Base-by-base conservation (phyloP, 1,140 invertebrate species). In the Drosophila mayri region DNA sequence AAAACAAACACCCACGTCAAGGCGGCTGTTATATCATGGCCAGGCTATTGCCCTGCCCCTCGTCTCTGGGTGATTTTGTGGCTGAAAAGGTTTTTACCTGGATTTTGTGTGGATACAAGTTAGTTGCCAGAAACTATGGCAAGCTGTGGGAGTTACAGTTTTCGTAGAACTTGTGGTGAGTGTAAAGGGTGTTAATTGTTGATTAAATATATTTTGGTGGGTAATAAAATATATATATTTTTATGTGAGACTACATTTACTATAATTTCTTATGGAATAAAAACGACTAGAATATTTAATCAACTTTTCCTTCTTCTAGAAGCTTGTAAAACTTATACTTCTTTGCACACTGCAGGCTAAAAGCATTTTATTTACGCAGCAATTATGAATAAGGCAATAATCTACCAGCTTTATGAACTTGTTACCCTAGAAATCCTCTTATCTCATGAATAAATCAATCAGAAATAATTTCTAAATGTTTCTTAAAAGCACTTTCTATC, bases 1-100 rank as follows among this genome's bases (percentile, higher is more conserved):
- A 87, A 83, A 84, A 77, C 83, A 87, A 86, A 83, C 84, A 87
- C 59, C 63, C 71, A 55, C 76, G 64, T 73, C 83, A 86, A 83
- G 79, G 79, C 84, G 50, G 59, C 50, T 47, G 76, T 58, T 76
- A 77, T 65, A 77, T 84, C 81, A 84, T 67, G 81, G 81, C 71
- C 81, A 77, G 66, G 70, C 20, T 44, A 76, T 64, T 47, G 18
- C 64, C 46, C 38, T 22, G 37, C 41, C n/a, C 14, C 67, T n/a
- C 20, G 11, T 16, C 38, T 22, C n/a, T 1, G 20, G 2, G 4
- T 14, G 16, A 30, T 60, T 59, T 49, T 74, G 47, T 40, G 30
- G 54, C 28, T 54, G 35, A n/a, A 40, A 43, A 61, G 75, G 55
- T 73, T 65, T 65, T 66, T 66, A 68, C 66, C 66, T 66, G 61